Evolutionary conservation across 1,140 invertebrate genomes (phyloP).

Genomic region (Platyscapa corneri): DNA sequence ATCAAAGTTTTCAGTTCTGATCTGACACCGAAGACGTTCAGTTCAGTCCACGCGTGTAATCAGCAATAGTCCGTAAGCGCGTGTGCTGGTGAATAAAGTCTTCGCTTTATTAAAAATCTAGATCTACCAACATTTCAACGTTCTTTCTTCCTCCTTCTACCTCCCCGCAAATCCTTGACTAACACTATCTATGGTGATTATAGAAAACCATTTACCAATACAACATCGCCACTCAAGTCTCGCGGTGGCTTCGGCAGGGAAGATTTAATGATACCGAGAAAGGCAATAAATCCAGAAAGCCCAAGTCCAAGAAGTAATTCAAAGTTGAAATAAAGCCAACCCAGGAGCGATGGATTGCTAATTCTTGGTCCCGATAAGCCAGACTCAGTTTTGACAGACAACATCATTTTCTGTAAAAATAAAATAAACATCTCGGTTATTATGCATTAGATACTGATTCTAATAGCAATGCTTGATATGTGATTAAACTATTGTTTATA

Average conservation of each 20-base stretch:
- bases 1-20: too few species aligned
- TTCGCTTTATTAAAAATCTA: too few species aligned
- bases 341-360: constrained; percentile 53
- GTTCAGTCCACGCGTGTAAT: too few species aligned
- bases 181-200: too few species aligned
- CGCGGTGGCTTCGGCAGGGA: constrained; percentile 67
- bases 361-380: constrained; percentile 51
- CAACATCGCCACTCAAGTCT: constrained; percentile 65
- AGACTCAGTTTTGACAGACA: constrained; percentile 58
- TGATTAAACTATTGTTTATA: too few species aligned
- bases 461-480: background rate
- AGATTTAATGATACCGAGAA: constrained; percentile 62
- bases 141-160: too few species aligned
- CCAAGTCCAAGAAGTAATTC: constrained; percentile 64
- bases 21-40: too few species aligned
- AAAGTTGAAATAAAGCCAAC: constrained; percentile 64
- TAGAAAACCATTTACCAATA: constrained; percentile 61
- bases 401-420: constrained; percentile 61
- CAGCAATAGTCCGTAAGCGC: too few species aligned
- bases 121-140: too few species aligned
- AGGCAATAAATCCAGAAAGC: constrained; percentile 58
- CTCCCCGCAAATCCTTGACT: too few species aligned
- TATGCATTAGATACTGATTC: background rate
- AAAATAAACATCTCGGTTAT: background rate
- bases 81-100: too few species aligned